Percentiles rank a stretch among this genome's conserved stretches.
Evolutionary conservation across 2,888 invertebrate genomes (phyloP).

Genomic region (Caenorhabditis wallacei): DNA sequence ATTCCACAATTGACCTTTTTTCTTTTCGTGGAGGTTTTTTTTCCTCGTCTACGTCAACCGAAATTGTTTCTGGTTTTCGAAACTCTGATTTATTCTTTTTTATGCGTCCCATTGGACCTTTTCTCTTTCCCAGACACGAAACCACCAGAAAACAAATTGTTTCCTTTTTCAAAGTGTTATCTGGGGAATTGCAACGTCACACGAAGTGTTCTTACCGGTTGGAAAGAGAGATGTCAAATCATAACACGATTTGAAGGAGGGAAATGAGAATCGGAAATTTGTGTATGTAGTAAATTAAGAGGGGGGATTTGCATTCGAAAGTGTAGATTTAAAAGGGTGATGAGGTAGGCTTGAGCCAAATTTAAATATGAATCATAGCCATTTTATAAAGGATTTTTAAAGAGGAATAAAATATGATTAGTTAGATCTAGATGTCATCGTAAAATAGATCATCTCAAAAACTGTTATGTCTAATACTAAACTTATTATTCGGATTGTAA

Average conservation of each 20-base stretch:
- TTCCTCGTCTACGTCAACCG: slow-evolving; percentile 18
- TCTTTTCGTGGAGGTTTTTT: neutral
- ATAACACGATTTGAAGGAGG: slow-evolving; percentile 24
- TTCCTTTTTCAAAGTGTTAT: slow-evolving; percentile 6
- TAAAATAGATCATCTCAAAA: too few species aligned
- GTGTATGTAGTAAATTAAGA: neutral
- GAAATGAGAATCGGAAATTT: slow-evolving; percentile 37
- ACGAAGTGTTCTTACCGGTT: slow-evolving; percentile 16
- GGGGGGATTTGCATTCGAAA: slow-evolving; percentile 11
- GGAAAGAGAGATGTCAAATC: slow-evolving; percentile 4
- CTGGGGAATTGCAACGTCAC: slow-evolving; percentile 39
- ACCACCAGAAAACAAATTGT: slow-evolving; percentile 29
- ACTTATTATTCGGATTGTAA: too few species aligned
- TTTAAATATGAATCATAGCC: neutral
- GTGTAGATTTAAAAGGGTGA: neutral
- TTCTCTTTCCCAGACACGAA: neutral
- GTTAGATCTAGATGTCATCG: too few species aligned
- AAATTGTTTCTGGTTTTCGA: slow-evolving; percentile 4
- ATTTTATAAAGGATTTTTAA: too few species aligned
- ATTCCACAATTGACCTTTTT: slow-evolving; percentile 31
- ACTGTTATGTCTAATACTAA: too few species aligned
- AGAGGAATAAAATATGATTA: too few species aligned
- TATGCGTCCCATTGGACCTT: slow-evolving; percentile 32
- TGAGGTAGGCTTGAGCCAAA: neutral
- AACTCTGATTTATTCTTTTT: slow-evolving; percentile 15